Evolutionary conservation across 2,797 vertebrate genomes (phyloP).

Genomic region (Onychomys arenicola): DNA sequence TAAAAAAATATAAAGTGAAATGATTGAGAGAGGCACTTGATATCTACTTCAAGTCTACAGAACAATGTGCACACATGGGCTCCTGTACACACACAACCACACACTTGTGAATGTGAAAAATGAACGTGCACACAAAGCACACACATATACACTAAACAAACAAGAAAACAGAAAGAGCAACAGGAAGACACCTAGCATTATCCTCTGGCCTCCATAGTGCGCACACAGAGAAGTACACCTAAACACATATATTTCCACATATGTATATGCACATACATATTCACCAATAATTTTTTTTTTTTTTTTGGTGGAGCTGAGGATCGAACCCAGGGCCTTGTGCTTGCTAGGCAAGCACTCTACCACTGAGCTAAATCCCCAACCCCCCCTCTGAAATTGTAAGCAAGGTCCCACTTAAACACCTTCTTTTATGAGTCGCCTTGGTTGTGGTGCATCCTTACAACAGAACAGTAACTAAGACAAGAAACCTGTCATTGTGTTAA

Average conservation of each 20-base stretch:
- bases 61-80: background rate
- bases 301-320: too few species aligned
- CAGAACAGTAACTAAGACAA: background rate
- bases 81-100: background rate
- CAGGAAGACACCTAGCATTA: background rate
- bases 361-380: too few species aligned
- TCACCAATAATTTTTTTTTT: background rate
- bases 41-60: background rate
- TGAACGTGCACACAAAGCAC: background rate
- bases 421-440: background rate
- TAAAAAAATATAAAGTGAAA: background rate
- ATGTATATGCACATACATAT: background rate
- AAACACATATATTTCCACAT: too few species aligned
- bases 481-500: conserved; percentile 10
- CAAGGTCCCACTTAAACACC: background rate
- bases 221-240: background rate
- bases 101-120: background rate
- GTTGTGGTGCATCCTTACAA: background rate
- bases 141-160: background rate
- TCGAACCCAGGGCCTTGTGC: too few species aligned
- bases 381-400: background rate
- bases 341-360: too few species aligned
- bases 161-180: background rate
- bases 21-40: background rate
- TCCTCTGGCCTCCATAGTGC: background rate